A percentile compares a stretch with the other conserved stretches of the same genome.
These are phyloP conservation scores for Tribolium castaneum DNA, from an alignment of 1,140 invertebrate genomes.

Conservation along the genomic window DNA sequence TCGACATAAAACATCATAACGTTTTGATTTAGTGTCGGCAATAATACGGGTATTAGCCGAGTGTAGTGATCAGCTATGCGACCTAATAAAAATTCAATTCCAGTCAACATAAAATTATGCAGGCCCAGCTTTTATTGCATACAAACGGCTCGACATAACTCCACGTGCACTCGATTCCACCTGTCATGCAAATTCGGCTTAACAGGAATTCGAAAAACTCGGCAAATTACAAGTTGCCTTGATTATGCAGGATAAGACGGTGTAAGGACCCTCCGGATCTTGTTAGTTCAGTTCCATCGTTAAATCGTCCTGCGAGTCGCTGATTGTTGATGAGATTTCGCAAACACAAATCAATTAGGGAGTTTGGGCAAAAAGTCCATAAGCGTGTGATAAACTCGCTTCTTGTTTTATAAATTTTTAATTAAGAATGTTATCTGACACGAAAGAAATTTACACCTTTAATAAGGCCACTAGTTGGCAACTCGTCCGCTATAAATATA, in stretches of 20 bases:
- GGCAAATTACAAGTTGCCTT: conserved; percentile 18
- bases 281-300: conserved; percentile 21
- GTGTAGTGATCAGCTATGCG: conserved; percentile 32
- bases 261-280: neutral
- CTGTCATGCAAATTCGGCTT: conserved; percentile 14
- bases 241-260: conserved; percentile 8
- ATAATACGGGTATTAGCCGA: conserved; percentile 28
- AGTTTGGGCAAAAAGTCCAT: neutral
- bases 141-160: conserved; percentile 18
- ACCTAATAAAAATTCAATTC: conserved; percentile 36
- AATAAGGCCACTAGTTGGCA: conserved; percentile 30
- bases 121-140: conserved; percentile 23
- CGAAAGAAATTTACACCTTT: conserved; percentile 26
- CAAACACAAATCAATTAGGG: conserved; percentile 17
- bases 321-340: conserved; percentile 24
- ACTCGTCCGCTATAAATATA: conserved; percentile 14
- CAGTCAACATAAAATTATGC: conserved; percentile 28
- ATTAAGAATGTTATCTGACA: conserved; percentile 32
- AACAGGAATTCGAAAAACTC: neutral
- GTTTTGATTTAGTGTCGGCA: conserved; percentile 33
- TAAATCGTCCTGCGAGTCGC: neutral
- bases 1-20: conserved; percentile 16
- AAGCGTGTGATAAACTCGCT: neutral
- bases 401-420: conserved; percentile 30
- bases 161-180: conserved; percentile 9